A percentile compares a stretch with the other conserved stretches of the same genome.
Conservation (phyloP, 92 coral and sea anemone genomes). For the Phenganax stokvisi region DNA sequence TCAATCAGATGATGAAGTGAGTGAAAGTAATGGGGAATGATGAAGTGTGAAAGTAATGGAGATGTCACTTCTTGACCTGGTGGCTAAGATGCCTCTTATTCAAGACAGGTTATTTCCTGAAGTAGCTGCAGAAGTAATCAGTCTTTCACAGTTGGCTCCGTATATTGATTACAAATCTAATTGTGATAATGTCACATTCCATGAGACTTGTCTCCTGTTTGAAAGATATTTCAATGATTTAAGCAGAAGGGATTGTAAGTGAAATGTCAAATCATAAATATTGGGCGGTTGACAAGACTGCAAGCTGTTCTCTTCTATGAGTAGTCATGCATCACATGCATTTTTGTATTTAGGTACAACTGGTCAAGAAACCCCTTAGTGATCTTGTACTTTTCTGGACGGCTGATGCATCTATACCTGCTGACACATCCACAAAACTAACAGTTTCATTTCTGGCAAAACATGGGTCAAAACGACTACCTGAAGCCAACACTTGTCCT, state of each 20-base stretch:
- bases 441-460: constrained; percentile 17
- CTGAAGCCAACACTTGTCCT: constrained; percentile 45
- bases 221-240: constrained; percentile 38
- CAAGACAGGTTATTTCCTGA: constrained; percentile 39
- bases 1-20: too few species aligned
- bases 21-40: too few species aligned
- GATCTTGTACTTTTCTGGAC: constrained; percentile 45
- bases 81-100: constrained; percentile 14
- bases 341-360: constrained; percentile 1
- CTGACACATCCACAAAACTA: constrained; percentile 29
- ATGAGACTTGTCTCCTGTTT: constrained; percentile 21
- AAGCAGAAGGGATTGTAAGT: constrained; percentile 38
- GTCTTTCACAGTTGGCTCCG: neutral
- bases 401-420: constrained; percentile 24
- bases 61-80: constrained; percentile 26
- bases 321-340: neutral
- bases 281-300: too few species aligned
- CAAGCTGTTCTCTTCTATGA: neutral
- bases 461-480: constrained; percentile 22
- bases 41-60: constrained; percentile 33
- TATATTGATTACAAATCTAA: neutral
- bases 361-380: constrained; percentile 14
- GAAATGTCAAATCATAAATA: neutral
- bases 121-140: neutral
- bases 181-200: neutral